phyloP scores from a whole-genome alignment of 2,113 vertebrate genomes.

The Petrocephalus microphthalmus region DNA sequence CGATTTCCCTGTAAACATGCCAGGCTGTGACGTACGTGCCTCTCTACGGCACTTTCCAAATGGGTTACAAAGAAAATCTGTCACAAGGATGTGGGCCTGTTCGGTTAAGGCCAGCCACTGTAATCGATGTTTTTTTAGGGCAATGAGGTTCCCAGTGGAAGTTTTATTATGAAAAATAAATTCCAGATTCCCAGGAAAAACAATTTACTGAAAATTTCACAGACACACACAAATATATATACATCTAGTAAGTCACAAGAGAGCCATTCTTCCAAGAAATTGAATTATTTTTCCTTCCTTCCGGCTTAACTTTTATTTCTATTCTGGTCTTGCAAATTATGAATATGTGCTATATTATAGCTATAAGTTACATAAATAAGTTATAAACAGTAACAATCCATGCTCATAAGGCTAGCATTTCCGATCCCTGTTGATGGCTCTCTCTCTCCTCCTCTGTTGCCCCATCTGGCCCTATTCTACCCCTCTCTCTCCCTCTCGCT shows the following conservation, averaged over 20 bases:
- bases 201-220: neutral
- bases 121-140: conserved; percentile 12
- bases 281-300: neutral
- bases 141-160: neutral
- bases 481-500: neutral
- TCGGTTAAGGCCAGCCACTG: neutral
- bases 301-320: neutral
- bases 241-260: neutral
- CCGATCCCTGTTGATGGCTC: neutral
- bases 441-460: neutral
- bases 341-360: neutral
- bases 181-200: neutral
- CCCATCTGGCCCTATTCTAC: neutral
- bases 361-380: neutral
- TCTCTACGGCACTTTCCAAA: neutral
- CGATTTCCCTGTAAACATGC: conserved; percentile 9
- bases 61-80: neutral
- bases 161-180: neutral
- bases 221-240: neutral
- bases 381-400: neutral
- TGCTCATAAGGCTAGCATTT: neutral
- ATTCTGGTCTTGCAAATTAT: neutral
- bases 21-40: neutral
- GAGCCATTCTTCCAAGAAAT: neutral
- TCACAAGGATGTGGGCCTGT: neutral